Evolutionary conservation across 2,888 invertebrate species (phyloP), one percentile per base, ranked within the genome.

Genomic region (Melangyna quadrimaculata): DNA sequence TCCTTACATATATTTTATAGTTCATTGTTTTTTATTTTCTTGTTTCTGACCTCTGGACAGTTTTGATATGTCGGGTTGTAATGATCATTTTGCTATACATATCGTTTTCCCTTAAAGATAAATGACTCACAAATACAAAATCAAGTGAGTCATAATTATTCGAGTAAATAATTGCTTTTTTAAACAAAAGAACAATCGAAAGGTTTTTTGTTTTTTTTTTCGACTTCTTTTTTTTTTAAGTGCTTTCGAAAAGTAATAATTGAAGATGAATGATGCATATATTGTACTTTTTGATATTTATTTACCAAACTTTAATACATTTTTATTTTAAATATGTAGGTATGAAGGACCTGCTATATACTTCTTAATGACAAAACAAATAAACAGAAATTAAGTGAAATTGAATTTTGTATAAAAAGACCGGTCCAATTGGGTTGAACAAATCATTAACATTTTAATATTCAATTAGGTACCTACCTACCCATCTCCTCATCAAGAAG

Each of bases 391-490:
- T 7, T 1, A 59, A 59, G 22, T 40, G 8, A 22, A 24, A 24
- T 22, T 59, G 1, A 59, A 37, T 8, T 22, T 59, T 40, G 59
- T 59, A 59, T 59, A 59, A 59, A 57, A 59, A 59, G 59, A 59
- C 59, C 59, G 59, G 59, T 59, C 59, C 24, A 22, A 3, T 59
- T 59, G 22, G 9, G 5, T 22, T 35, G n/a, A 40, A n/a, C 37
- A 24, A 40, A 40, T 24, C 37, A 37, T 9, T 59, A n/a, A 24
- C 14, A 37, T n/a, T 37, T 40, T n/a, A 22, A n/a, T 40, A 24
- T 59, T 37, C 7, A 35, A 37, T 59, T 24, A 22, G 37, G 37
- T 59, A 57, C 1, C 0, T 40, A n/a, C 14, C 14, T 1, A 19
- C 45, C n/a, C n/a, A n/a, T n/a, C n/a, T n/a, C n/a, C 5, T 40